phyloP scores from a whole-genome alignment of 1,140 invertebrate species.

The Drosophila tropicalis region DNA sequence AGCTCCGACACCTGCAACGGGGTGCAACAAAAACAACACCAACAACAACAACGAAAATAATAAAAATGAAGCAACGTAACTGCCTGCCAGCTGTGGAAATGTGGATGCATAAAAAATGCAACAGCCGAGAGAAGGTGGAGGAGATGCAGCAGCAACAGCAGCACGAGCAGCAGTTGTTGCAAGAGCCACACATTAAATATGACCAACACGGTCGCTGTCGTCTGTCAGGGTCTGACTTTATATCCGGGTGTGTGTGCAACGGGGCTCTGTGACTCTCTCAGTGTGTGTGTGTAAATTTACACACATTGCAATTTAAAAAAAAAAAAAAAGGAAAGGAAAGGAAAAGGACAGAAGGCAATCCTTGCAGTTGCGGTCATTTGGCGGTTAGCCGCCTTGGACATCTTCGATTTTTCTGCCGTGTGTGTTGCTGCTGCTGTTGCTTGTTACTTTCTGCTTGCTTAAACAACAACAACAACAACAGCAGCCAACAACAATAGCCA shows the following conservation, averaged over 20 bases:
- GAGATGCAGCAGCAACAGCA: slow-evolving; percentile 28
- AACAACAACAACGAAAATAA: background rate
- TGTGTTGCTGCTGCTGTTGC: slow-evolving; percentile 27
- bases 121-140: slow-evolving; percentile 25
- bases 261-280: background rate
- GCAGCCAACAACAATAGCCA: background rate
- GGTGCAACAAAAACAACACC: background rate
- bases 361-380: slow-evolving; percentile 66
- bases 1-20: slow-evolving; percentile 19
- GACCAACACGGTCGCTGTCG: slow-evolving; percentile 62
- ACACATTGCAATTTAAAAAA: slow-evolving; percentile 71
- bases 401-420: slow-evolving; percentile 65
- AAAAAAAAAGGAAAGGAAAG: slow-evolving; percentile 19
- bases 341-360: background rate
- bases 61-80: slow-evolving; percentile 28
- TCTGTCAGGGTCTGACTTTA: slow-evolving; percentile 66
- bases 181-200: slow-evolving; percentile 65
- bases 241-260: slow-evolving; percentile 47
- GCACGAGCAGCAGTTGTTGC: slow-evolving; percentile 7
- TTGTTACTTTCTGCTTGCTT: slow-evolving; percentile 18
- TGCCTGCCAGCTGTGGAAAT: slow-evolving; percentile 71
- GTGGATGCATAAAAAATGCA: slow-evolving; percentile 79
- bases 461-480: background rate
- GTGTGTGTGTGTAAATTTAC: slow-evolving; percentile 63
- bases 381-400: slow-evolving; percentile 75